A percentile compares a stretch with the other conserved stretches of the same genome.
phyloP scores from a whole-genome alignment of 2,113 vertebrate genomes.

The Ranitomeya variabilis region DNA sequence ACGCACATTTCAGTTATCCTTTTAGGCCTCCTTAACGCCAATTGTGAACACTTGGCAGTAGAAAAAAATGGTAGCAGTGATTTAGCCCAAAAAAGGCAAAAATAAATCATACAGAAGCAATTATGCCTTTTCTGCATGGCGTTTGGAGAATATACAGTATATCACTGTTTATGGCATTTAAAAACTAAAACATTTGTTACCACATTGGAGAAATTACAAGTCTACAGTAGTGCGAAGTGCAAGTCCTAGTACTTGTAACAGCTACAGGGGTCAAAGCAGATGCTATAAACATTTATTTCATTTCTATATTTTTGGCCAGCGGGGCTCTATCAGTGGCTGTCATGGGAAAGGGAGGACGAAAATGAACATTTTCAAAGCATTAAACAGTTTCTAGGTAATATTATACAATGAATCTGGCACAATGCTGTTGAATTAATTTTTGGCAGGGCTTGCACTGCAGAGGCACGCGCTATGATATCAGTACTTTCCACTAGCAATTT shows the following conservation, averaged over 20 bases:
- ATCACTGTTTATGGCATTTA: neutral
- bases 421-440: conserved; percentile 63
- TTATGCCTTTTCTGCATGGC: no score
- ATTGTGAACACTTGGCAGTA: no score
- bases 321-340: conserved; percentile 43
- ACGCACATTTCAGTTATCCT: no score
- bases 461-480: conserved; percentile 45
- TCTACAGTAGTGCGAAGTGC: neutral
- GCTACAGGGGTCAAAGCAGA: conserved; percentile 45
- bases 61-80: no score
- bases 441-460: conserved; percentile 58
- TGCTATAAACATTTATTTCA: conserved; percentile 42
- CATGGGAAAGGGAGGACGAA: conserved; percentile 34
- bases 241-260: conserved; percentile 8
- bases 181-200: neutral
- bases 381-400: conserved; percentile 61
- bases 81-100: no score
- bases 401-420: conserved; percentile 60
- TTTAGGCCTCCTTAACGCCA: no score
- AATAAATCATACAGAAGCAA: no score
- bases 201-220: neutral
- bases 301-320: conserved; percentile 46
- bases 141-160: neutral
- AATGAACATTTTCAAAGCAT: conserved; percentile 60
- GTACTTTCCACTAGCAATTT: conserved; percentile 61